Evolutionary conservation across 2,888 invertebrate species (phyloP).

Genomic region (Chymomyza caudatula): DNA sequence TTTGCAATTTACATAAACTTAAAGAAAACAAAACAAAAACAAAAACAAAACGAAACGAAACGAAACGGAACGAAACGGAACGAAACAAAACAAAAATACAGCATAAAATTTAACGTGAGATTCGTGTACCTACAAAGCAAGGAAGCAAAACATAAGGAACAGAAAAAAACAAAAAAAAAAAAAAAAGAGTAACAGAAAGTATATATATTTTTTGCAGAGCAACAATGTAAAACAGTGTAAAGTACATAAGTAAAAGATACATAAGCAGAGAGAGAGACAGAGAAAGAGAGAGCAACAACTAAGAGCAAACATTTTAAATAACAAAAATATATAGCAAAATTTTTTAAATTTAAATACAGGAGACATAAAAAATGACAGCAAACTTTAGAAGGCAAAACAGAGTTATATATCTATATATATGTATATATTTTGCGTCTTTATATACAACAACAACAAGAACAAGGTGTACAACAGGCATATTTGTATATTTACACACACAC

Average conservation of each 20-base stretch:
- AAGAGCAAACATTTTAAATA: conserved; percentile 51
- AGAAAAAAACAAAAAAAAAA: conserved; percentile 21
- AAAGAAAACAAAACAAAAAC: conserved; percentile 3
- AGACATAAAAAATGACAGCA: neutral
- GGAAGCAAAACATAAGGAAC: conserved; percentile 42
- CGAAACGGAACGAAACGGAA: conserved; percentile 4
- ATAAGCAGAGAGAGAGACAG: neutral
- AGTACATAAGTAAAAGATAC: conserved; percentile 1
- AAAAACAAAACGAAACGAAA: neutral
- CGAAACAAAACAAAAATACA: conserved; percentile 10
- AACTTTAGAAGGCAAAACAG: conserved; percentile 12
- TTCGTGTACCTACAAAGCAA: conserved; percentile 66
- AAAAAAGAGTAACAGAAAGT: conserved; percentile 21
- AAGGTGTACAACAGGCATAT: conserved; percentile 29
- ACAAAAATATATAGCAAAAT: conserved; percentile 34
- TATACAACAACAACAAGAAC: conserved; percentile 36
- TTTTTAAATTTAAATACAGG: conserved; percentile 35
- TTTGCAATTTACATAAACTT: conserved; percentile 16
- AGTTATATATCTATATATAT: conserved; percentile 25
- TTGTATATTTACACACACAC: conserved; percentile 52
- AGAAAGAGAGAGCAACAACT: conserved; percentile 15
- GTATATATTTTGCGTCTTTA: conserved; percentile 68
- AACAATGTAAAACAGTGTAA: conserved; percentile 38
- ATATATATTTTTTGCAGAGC: conserved; percentile 69
- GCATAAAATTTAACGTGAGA: conserved; percentile 57